phyloP scores from a whole-genome alignment of 1,140 invertebrate genomes.

The Fopius arisanus region DNA sequence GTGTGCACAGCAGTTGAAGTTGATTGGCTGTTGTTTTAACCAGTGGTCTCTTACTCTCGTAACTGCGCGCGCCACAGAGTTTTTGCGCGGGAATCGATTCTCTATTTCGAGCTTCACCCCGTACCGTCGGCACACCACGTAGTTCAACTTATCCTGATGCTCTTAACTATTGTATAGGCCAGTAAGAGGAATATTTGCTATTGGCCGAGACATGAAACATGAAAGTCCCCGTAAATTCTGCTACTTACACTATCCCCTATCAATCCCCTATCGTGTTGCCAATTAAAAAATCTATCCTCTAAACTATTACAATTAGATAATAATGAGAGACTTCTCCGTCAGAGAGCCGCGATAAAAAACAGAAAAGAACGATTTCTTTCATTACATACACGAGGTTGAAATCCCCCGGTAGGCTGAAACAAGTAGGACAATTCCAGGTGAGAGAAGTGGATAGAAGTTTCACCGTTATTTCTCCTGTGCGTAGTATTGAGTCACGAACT shows the following conservation, averaged over 20 bases:
- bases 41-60: not conserved
- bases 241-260: too few species aligned
- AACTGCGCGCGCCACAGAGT: constrained; percentile 8
- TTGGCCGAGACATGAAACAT: not conserved
- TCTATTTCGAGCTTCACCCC: constrained; percentile 32
- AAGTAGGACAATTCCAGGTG: constrained; percentile 35
- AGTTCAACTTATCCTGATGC: constrained; percentile 16
- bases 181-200: not conserved
- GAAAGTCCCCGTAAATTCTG: too few species aligned
- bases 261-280: too few species aligned
- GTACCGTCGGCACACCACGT: constrained; percentile 19
- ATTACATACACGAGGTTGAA: not conserved
- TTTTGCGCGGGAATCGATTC: constrained; percentile 50
- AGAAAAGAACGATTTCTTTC: not conserved
- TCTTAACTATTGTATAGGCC: not conserved
- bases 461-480: constrained; percentile 31
- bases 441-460: constrained; percentile 33
- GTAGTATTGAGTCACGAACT: not conserved
- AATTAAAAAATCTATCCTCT: too few species aligned
- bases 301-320: too few species aligned
- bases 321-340: too few species aligned
- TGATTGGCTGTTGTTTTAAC: not conserved
- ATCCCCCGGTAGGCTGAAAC: not conserved
- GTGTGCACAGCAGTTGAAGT: not conserved
- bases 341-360: too few species aligned